Evolutionary conservation across 1,140 invertebrate genomes (phyloP).

Genomic region (Drosophila burlai): DNA sequence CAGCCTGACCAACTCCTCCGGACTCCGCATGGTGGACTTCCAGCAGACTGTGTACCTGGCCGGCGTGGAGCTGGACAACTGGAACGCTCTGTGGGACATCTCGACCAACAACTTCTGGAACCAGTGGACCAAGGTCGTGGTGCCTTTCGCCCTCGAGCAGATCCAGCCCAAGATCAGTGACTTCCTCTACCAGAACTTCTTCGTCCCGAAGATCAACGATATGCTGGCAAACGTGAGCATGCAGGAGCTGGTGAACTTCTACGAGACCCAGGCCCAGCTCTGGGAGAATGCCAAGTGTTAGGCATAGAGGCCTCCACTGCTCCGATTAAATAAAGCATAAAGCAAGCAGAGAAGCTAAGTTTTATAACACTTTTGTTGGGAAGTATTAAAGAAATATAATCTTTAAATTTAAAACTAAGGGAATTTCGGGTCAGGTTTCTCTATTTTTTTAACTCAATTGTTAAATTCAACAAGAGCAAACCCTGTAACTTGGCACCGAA

Average conservation of each 20-base stretch:
- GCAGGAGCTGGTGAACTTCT: constrained; percentile 46
- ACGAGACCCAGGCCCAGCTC: neutral
- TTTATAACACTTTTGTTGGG: neutral
- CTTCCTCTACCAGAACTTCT: constrained; percentile 29
- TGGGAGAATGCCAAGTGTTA: constrained; percentile 22
- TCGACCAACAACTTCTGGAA: constrained; percentile 63
- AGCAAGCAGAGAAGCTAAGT: neutral
- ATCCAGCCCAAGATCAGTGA: constrained; percentile 45
- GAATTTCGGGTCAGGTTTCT: too few species aligned
- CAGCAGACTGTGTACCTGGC: constrained; percentile 58
- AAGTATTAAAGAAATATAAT: neutral
- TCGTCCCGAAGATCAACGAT: constrained; percentile 45
- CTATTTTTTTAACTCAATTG: neutral
- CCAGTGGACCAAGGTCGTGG: constrained; percentile 1
- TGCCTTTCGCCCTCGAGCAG: constrained; percentile 28
- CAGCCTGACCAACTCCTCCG: constrained; percentile 33
- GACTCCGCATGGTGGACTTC: constrained; percentile 51
- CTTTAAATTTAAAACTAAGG: neutral
- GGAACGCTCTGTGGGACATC: constrained; percentile 65
- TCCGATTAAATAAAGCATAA: neutral
- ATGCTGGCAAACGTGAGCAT: constrained; percentile 42
- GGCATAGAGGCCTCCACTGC: neutral
- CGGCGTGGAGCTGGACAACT: constrained; percentile 53
- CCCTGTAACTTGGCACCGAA: neutral
- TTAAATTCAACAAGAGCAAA: neutral